phyloP scores from a whole-genome alignment of 1,140 invertebrate genomes.

The Ips nitidus region DNA sequence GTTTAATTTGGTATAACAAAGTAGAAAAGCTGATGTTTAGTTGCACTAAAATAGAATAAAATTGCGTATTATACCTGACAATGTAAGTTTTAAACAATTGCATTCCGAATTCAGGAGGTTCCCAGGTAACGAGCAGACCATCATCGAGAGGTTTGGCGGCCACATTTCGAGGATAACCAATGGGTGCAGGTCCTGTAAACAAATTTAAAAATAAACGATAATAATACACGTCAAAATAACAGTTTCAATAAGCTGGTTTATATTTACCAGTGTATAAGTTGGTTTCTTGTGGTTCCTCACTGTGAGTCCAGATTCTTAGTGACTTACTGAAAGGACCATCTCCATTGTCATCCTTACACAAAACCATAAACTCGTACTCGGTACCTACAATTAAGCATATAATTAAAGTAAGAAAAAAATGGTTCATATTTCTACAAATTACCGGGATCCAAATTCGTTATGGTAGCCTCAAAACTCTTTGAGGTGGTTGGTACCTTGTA shows the following conservation, averaged over 20 bases:
- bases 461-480: constrained; percentile 74
- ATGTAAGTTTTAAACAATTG: constrained; percentile 61
- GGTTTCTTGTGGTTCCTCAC: constrained; percentile 45
- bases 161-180: constrained; percentile 68
- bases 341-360: constrained; percentile 82
- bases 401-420: not conserved
- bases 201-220: constrained; percentile 17
- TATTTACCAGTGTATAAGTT: constrained; percentile 29
- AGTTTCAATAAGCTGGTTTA: not conserved
- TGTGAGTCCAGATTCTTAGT: constrained; percentile 73
- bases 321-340: constrained; percentile 90
- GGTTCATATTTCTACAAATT: constrained; percentile 9
- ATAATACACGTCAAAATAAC: not conserved
- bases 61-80: constrained; percentile 50
- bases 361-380: constrained; percentile 88
- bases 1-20: too few species aligned
- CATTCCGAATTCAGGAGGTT: constrained; percentile 62
- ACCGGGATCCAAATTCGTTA: constrained; percentile 75
- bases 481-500: constrained; percentile 66
- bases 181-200: constrained; percentile 45
- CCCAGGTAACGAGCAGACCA: constrained; percentile 74
- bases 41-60: not conserved
- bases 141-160: constrained; percentile 61
- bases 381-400: constrained; percentile 58
- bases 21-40: too few species aligned